A percentile compares a stretch with the other conserved stretches of the same genome.
phyloP scores from a whole-genome alignment of 2,113 vertebrate species.

The Butorides virescens region DNA sequence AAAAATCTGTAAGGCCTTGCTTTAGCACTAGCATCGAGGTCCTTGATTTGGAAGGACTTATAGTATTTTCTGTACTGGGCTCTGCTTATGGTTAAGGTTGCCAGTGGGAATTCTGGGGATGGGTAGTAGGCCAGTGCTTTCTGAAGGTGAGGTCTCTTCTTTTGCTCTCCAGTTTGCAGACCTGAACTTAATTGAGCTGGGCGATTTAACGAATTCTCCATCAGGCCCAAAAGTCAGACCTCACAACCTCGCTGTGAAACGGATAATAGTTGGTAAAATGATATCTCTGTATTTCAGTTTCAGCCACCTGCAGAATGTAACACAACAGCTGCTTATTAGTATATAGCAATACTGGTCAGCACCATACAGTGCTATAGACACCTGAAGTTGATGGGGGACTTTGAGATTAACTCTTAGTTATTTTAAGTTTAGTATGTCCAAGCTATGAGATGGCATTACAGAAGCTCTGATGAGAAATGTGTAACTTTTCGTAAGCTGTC shows the following conservation, averaged over 20 bases:
- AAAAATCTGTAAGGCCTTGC: neutral
- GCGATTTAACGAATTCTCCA: neutral
- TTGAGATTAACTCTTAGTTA: neutral
- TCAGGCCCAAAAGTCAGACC: neutral
- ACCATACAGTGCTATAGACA: neutral
- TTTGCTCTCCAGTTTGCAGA: neutral
- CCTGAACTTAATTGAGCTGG: neutral
- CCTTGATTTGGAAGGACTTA: neutral
- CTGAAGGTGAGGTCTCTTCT: neutral
- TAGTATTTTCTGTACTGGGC: neutral
- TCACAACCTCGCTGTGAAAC: neutral
- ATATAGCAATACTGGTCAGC: neutral
- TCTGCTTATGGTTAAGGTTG: neutral
- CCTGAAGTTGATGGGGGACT: neutral
- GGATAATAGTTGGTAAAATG: neutral
- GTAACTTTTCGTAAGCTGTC: neutral
- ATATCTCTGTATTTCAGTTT: neutral
- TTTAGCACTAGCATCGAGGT: neutral
- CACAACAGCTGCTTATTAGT: neutral
- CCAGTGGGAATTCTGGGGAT: neutral
- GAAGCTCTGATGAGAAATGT: neutral
- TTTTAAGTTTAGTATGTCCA: neutral
- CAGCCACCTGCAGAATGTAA: neutral
- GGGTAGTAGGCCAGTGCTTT: neutral
- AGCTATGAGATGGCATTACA: neutral